phyloP scores from a whole-genome alignment of 2,888 invertebrate genomes.

The Lasioglossum villosulum region DNA sequence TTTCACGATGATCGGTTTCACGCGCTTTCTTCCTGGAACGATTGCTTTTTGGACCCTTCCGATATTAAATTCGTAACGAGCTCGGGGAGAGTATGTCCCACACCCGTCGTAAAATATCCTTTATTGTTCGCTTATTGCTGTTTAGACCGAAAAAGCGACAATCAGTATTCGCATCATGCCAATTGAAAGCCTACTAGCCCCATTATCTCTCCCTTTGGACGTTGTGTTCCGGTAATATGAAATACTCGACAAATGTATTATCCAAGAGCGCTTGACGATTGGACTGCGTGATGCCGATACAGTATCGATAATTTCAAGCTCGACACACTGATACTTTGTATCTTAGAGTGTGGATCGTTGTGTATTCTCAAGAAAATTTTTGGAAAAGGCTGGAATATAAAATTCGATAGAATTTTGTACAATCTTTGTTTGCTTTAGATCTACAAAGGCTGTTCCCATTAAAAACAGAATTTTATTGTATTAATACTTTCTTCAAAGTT shows the following conservation, averaged over 20 bases:
- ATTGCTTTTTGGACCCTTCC: conserved; percentile 26
- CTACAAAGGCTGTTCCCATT: no score
- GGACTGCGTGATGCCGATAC: no score
- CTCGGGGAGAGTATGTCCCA: conserved; percentile 43
- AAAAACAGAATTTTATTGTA: no score
- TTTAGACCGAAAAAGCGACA: conserved; percentile 55
- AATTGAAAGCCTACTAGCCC: background rate
- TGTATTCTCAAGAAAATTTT: no score
- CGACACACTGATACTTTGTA: no score
- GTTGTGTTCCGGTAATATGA: conserved; percentile 42
- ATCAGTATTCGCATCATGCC: conserved; percentile 62
- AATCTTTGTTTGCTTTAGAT: no score
- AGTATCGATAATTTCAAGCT: no score
- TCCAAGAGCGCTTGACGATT: background rate
- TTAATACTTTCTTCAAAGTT: no score
- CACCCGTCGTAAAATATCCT: conserved; percentile 61
- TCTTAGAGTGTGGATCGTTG: no score
- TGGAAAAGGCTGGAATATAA: no score
- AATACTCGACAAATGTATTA: conserved; percentile 30
- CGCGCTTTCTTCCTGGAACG: conserved; percentile 19
- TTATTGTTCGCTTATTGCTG: conserved; percentile 66
- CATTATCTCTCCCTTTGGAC: conserved; percentile 16
- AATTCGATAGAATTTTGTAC: no score
- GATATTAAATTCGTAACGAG: conserved; percentile 48
- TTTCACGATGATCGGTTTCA: conserved; percentile 27